Evolutionary conservation across 2,888 invertebrate genomes (phyloP).

Genomic region (Tridacna crocea): DNA sequence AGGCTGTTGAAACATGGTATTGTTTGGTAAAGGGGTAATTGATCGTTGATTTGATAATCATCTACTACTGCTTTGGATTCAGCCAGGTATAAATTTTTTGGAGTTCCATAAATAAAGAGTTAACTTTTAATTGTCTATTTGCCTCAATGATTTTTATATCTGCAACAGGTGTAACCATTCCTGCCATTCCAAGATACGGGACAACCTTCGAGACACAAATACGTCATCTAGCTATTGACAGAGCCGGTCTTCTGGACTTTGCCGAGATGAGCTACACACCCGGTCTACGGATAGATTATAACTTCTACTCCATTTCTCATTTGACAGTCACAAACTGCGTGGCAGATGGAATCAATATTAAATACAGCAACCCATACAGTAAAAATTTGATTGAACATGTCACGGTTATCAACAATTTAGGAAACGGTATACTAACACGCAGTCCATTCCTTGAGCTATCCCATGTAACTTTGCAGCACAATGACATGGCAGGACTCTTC

Average conservation of each 20-base stretch:
- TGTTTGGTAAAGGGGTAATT: not conserved
- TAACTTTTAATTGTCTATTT: not conserved
- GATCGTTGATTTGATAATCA: too few species aligned
- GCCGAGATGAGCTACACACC: conserved; percentile 88
- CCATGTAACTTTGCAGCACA: conserved; percentile 92
- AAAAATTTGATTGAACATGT: conserved; percentile 89
- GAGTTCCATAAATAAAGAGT: not conserved
- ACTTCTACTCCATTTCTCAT: conserved; percentile 85
- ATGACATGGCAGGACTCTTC: conserved; percentile 93
- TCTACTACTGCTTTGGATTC: not conserved
- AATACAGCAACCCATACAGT: conserved; percentile 96
- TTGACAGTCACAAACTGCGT: conserved; percentile 92
- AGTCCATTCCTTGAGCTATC: conserved; percentile 87
- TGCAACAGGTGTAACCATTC: conserved; percentile 74
- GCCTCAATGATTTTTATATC: not conserved
- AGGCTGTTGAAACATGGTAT: too few species aligned
- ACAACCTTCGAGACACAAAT: conserved; percentile 68
- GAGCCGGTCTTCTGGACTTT: conserved; percentile 96
- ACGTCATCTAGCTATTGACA: conserved; percentile 72
- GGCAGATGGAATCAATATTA: conserved; percentile 95
- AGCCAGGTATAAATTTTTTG: not conserved
- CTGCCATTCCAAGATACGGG: conserved; percentile 70
- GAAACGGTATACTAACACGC: conserved; percentile 94
- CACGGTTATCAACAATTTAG: conserved; percentile 85
- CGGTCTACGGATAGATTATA: conserved; percentile 87